Evolutionary conservation across 2,888 invertebrate genomes (phyloP).

Genomic region (Melanotus villosus): DNA sequence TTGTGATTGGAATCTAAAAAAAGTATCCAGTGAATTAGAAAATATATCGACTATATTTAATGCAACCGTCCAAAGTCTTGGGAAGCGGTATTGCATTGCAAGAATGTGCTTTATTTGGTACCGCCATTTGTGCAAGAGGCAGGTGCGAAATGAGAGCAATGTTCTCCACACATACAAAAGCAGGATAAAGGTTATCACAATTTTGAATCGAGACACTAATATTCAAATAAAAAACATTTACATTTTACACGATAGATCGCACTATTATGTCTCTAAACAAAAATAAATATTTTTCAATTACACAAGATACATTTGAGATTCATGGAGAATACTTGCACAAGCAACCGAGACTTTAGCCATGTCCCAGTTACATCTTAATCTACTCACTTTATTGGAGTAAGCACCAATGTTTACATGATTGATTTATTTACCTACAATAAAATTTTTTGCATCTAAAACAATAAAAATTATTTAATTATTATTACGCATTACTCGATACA

Average conservation of each 20-base stretch:
- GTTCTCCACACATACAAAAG: slow-evolving; percentile 55
- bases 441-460: slow-evolving; percentile 24
- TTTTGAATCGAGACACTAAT: slow-evolving; percentile 53
- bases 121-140: slow-evolving; percentile 62
- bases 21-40: slow-evolving; percentile 62
- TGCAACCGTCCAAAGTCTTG: slow-evolving; percentile 58
- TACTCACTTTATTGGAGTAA: slow-evolving; percentile 47
- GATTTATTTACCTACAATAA: slow-evolving; percentile 27
- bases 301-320: slow-evolving; percentile 48
- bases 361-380: slow-evolving; percentile 40
- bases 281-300: slow-evolving; percentile 35
- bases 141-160: slow-evolving; percentile 61
- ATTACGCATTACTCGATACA: slow-evolving; percentile 25
- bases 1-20: slow-evolving; percentile 62
- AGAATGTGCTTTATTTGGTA: slow-evolving; percentile 55
- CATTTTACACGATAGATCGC: slow-evolving; percentile 26
- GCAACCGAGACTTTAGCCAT: slow-evolving; percentile 25
- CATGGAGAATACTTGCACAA: slow-evolving; percentile 36
- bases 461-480: slow-evolving; percentile 19
- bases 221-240: slow-evolving; percentile 43
- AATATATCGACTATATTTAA: slow-evolving; percentile 62
- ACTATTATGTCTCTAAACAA: slow-evolving; percentile 35
- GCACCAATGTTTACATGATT: slow-evolving; percentile 42
- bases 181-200: slow-evolving; percentile 58
- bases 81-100: slow-evolving; percentile 58